A percentile compares a stretch with the other conserved stretches of the same genome.
Conservation (phyloP, 2,888 invertebrate genomes). For the Rhagonycha fulva region DNA sequence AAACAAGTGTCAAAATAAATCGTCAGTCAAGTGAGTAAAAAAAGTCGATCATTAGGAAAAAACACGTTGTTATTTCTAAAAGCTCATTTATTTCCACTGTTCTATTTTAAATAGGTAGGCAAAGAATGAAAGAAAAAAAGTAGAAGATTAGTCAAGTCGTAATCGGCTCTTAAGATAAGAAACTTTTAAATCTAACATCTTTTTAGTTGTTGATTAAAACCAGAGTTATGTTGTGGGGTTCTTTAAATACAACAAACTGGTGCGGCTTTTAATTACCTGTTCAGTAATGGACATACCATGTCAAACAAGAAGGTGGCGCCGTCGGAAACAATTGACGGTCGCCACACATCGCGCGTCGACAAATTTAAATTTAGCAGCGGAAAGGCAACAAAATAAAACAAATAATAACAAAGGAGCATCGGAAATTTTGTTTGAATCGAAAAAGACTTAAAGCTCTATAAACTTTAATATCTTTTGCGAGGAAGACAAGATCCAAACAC, state of each 20-base stretch:
- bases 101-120: conserved; percentile 19
- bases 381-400: not conserved
- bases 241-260: conserved; percentile 49
- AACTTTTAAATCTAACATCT: conserved; percentile 36
- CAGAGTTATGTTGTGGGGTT: conserved; percentile 48
- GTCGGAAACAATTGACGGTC: conserved; percentile 51
- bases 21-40: not conserved
- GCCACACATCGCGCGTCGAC: conserved; percentile 49
- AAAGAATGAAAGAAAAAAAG: conserved; percentile 8
- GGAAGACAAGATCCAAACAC: conserved; percentile 25
- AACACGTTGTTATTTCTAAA: conserved; percentile 24
- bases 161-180: conserved; percentile 31
- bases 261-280: conserved; percentile 57
- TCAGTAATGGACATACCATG: conserved; percentile 58
- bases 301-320: conserved; percentile 55
- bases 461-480: conserved; percentile 27
- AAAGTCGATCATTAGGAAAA: conserved; percentile 6
- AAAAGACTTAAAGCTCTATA: conserved; percentile 16
- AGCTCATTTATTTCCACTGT: conserved; percentile 23
- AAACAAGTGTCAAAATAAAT: conserved; percentile 10
- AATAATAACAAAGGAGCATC: not conserved
- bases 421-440: not conserved
- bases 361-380: conserved; percentile 12
- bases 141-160: conserved; percentile 25
- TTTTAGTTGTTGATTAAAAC: conserved; percentile 50